Conservation (phyloP, 30 jellyfish, hydroid and myxozoan genomes). For the Turritopsis rubra region DNA sequence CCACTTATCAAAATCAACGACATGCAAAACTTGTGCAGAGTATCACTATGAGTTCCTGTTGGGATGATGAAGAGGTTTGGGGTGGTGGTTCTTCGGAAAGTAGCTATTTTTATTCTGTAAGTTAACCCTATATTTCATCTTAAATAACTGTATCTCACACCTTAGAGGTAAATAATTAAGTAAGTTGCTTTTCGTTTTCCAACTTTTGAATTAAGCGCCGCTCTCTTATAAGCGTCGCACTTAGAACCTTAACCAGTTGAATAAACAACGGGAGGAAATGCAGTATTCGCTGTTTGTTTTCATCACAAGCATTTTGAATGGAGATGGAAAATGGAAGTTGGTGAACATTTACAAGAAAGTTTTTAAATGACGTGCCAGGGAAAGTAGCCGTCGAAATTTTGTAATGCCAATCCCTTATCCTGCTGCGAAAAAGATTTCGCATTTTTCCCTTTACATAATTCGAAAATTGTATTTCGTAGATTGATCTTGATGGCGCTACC, state of each 20-base stretch:
- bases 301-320: too few species aligned
- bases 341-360: too few species aligned
- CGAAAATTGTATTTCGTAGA: not conserved
- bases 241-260: too few species aligned
- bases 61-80: slow-evolving; percentile 16
- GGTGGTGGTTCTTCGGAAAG: slow-evolving; percentile 6
- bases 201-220: too few species aligned
- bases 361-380: too few species aligned
- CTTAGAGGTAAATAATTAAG: not conserved
- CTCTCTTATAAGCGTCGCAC: too few species aligned
- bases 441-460: not conserved
- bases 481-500: not conserved
- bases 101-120: not conserved
- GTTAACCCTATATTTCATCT: not conserved
- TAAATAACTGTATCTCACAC: not conserved
- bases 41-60: not conserved
- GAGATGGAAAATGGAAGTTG: too few species aligned
- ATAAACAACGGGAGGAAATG: too few species aligned
- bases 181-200: too few species aligned
- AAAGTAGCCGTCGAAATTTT: too few species aligned
- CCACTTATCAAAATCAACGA: not conserved
- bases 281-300: too few species aligned
- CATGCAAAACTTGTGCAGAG: slow-evolving; percentile 1
- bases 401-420: not conserved
- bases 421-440: not conserved